Evolutionary conservation across 2,888 invertebrate species (phyloP), one percentile per base, ranked within the genome.

Genomic region (Eupithecia exiguata): DNA sequence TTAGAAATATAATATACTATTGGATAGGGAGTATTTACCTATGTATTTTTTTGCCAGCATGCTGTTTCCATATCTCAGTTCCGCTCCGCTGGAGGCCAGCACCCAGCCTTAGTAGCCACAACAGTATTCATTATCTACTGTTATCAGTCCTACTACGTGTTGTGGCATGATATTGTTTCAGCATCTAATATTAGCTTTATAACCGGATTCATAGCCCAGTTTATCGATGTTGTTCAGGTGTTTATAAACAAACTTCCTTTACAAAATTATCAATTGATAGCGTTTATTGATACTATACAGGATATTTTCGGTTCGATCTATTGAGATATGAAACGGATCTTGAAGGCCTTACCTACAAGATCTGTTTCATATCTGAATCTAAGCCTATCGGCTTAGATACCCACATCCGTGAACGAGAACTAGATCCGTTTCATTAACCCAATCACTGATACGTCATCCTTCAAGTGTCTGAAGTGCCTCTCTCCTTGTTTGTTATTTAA

Each of bases 251-350:
- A n/a, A n/a, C 12, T 14, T 40, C 4, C 18, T 46, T 16, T 21
- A 21, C 49, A 10, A 21, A 53, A 10, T 21, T 10, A n/a, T 21
- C 1, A 21, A 53, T 53, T 21, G 53, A 53, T 53, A 53, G n/a
- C 5, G 12, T 53, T 53, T 53, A 53, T 53, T 53, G 53, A 21
- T n/a, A 7, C n/a, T 21, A 1, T 49, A 21, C 12, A 12, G 4
- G 53, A 21, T 53, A 53, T 10, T 53, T 12, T 53, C 53, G 53
- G 21, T 49, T n/a, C n/a, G n/a, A 40, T 4, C 10, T 18, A 21
- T 53, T 53, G 9, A 53, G 53, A 21, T 53, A 53, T 53, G 53
- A 53, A 53, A 21, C 53, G 53, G 53, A 53, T 53, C 21, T 53
- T 21, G 53, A 53, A 53, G 21, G n/a, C n/a, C n/a, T n/a, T n/a